A percentile compares a stretch with the other conserved stretches of the same genome.
These are phyloP conservation scores for Platycheirus albimanus DNA, from an alignment of 2,888 invertebrate genomes.

Conservation along the genomic window DNA sequence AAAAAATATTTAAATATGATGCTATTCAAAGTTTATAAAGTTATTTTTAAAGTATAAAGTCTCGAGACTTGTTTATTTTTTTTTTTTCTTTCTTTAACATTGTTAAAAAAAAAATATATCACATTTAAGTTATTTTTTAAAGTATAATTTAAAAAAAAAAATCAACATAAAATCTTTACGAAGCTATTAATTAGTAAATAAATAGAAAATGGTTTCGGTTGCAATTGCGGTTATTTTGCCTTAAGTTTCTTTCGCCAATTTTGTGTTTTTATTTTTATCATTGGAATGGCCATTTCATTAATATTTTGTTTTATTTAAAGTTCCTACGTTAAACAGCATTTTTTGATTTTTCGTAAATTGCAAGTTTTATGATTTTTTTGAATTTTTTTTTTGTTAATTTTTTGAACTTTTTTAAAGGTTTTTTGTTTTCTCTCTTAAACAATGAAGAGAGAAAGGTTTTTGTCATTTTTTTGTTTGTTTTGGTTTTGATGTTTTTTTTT, in stretches of 20 bases:
- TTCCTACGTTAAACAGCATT: conserved; percentile 67
- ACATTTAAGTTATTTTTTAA: conserved; percentile 66
- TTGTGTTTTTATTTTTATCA: conserved; percentile 6
- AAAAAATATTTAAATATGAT: conserved; percentile 11
- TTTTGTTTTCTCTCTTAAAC: conserved; percentile 5
- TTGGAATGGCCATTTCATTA: conserved; percentile 29
- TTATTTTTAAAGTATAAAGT: conserved; percentile 41
- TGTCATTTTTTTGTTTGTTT: conserved; percentile 33
- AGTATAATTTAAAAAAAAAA: conserved; percentile 35
- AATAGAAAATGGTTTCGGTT: conserved; percentile 17
- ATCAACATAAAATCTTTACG: conserved; percentile 40
- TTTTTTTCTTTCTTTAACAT: conserved; percentile 33
- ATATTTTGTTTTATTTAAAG: neutral
- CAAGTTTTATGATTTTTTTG: conserved; percentile 59
- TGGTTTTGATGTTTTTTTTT: conserved; percentile 47
- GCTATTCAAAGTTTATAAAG: conserved; percentile 36
- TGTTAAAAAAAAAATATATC: conserved; percentile 63
- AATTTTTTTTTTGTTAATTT: conserved; percentile 38
- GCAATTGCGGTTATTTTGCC: conserved; percentile 26
- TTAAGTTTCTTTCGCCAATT: conserved; percentile 34
- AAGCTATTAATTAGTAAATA: conserved; percentile 39
- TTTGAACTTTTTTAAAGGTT: conserved; percentile 54
- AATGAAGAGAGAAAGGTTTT: conserved; percentile 1
- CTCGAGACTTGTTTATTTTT: conserved; percentile 35
- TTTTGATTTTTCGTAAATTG: conserved; percentile 57